These are phyloP conservation scores for Zelostemma sp. DNA, from an alignment of 1,140 invertebrate genomes.

Conservation along the genomic window DNA sequence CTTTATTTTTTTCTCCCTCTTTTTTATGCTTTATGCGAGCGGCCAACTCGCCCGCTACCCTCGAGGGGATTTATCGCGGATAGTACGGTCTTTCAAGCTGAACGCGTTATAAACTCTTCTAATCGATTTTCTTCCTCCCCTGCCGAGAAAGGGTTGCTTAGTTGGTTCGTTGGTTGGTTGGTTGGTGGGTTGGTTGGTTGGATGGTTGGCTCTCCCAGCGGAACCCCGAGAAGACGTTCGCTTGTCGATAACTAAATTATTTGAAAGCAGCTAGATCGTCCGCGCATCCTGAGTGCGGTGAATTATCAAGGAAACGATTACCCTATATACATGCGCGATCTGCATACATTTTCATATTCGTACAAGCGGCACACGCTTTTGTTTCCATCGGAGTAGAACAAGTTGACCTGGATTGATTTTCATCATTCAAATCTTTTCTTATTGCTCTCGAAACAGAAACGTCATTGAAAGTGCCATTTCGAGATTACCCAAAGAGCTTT, in stretches of 20 bases:
- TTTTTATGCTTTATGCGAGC: constrained; percentile 16
- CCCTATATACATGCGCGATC: constrained; percentile 8
- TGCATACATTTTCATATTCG: not conserved
- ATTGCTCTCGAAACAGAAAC: too few relatives aligned
- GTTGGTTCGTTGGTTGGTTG: not conserved
- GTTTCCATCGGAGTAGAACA: too few relatives aligned
- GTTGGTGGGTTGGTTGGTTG: constrained; percentile 17
- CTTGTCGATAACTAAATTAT: constrained; percentile 56
- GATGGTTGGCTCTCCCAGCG: constrained; percentile 33
- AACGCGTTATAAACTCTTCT: constrained; percentile 45
- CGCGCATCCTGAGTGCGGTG: constrained; percentile 18
- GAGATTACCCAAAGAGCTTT: too few relatives aligned
- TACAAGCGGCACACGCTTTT: too few relatives aligned
- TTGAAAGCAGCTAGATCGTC: constrained; percentile 38
- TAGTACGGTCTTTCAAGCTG: constrained; percentile 48
- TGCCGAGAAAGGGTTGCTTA: constrained; percentile 20
- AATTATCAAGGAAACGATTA: constrained; percentile 39
- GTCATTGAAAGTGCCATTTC: too few relatives aligned
- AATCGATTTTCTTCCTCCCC: constrained; percentile 50
- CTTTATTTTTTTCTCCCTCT: constrained; percentile 1
- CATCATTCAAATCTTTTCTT: too few relatives aligned
- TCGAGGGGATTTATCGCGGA: constrained; percentile 40
- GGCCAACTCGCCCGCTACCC: constrained; percentile 15
- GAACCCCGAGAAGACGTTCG: constrained; percentile 51
- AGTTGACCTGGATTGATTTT: too few relatives aligned